Evolutionary conservation across 2,797 vertebrate genomes (phyloP).

Genomic region (Anguilla megastoma): DNA sequence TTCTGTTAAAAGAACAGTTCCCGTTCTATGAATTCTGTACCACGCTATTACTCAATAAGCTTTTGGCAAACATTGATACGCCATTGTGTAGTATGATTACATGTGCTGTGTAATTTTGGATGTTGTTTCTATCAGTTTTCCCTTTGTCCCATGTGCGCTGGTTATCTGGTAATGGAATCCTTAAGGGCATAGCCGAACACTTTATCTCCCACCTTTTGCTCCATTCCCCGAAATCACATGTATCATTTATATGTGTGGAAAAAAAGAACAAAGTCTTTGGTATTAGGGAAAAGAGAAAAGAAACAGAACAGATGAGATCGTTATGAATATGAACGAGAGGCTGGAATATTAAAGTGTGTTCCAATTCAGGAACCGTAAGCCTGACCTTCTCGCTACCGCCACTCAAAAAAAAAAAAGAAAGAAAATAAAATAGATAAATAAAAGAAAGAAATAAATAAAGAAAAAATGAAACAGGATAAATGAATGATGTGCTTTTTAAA

Average conservation of each 20-base stretch:
- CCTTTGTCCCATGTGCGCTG: background rate
- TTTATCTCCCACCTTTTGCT: slow-evolving; percentile 14
- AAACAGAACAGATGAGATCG: background rate
- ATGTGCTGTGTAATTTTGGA: background rate
- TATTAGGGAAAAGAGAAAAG: background rate
- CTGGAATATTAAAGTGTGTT: slow-evolving; percentile 21
- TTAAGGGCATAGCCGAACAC: background rate
- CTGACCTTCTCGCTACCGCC: background rate
- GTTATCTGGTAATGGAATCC: background rate
- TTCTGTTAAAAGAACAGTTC: background rate
- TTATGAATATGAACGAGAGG: slow-evolving; percentile 5
- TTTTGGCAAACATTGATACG: background rate
- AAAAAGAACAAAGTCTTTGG: slow-evolving; percentile 7
- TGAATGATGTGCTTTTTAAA: slow-evolving; percentile 47
- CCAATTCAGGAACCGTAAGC: background rate
- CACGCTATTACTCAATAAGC: background rate
- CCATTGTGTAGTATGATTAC: background rate
- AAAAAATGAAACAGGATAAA: background rate
- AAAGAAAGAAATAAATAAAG: background rate
- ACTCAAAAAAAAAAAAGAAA: background rate
- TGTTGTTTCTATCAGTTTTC: background rate
- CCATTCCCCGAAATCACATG: background rate
- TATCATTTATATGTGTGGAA: background rate
- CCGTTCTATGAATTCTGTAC: background rate
- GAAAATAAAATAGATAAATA: background rate